Evolutionary conservation across 2,797 vertebrate genomes (phyloP).

Genomic region (Hipposideros larvatus): DNA sequence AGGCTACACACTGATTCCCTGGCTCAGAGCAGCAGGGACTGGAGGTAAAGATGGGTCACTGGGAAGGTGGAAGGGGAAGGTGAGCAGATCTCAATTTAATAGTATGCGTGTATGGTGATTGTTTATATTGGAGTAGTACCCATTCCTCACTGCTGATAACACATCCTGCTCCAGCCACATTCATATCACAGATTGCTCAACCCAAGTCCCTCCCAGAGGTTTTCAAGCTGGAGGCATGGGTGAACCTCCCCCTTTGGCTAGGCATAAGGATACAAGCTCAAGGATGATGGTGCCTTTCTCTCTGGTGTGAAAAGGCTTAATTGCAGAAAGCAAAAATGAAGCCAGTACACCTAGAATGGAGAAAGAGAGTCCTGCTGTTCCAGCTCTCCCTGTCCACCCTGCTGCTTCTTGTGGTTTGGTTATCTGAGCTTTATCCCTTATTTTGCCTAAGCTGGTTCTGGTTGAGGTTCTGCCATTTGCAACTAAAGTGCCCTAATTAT

Average conservation of each 20-base stretch:
- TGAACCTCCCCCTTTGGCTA: neutral
- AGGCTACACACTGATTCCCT: neutral
- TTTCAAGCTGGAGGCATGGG: neutral
- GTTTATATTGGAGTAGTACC: neutral
- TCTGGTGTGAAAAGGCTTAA: neutral
- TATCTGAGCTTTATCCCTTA: neutral
- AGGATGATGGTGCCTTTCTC: neutral
- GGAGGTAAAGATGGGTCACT: neutral
- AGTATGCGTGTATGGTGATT: rapidly evolving
- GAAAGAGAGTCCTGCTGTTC: neutral
- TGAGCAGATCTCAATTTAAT: neutral
- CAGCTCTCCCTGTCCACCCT: neutral
- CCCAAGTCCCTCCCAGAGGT: neutral
- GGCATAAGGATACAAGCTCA: neutral
- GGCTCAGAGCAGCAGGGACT: neutral
- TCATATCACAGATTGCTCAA: neutral
- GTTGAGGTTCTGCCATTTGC: neutral
- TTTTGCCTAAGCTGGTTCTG: neutral
- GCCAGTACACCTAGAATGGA: neutral
- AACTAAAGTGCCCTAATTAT: neutral
- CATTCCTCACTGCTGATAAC: neutral
- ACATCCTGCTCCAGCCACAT: neutral
- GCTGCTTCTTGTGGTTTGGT: neutral
- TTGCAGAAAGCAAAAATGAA: neutral
- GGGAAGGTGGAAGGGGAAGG: neutral